A percentile compares a stretch with the other conserved stretches of the same genome.
phyloP scores from a whole-genome alignment of 2,888 invertebrate genomes.

The Pammene aurita region DNA sequence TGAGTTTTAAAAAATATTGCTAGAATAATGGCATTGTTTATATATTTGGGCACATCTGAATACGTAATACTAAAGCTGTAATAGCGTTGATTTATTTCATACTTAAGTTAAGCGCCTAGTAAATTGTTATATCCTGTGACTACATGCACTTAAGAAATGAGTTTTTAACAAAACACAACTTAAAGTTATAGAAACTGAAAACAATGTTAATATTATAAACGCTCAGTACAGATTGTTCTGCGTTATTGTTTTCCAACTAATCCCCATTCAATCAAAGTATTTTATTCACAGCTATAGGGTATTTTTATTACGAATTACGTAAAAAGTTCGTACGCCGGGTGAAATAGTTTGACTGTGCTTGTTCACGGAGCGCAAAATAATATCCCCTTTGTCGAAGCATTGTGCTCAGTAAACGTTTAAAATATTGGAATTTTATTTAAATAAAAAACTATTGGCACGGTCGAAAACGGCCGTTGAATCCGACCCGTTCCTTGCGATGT shows the following conservation, averaged over 20 bases:
- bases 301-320: slow-evolving; percentile 37
- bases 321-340: slow-evolving; percentile 24
- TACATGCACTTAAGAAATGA: slow-evolving; percentile 57
- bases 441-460: slow-evolving; percentile 64
- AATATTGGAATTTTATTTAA: slow-evolving; percentile 72
- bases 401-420: slow-evolving; percentile 60
- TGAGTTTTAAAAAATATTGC: too few species aligned
- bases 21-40: not conserved
- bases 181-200: not conserved
- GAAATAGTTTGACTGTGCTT: slow-evolving; percentile 41
- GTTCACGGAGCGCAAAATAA: slow-evolving; percentile 55
- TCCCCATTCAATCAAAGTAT: slow-evolving; percentile 8
- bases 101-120: slow-evolving; percentile 61
- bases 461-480: slow-evolving; percentile 43
- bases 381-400: slow-evolving; percentile 58
- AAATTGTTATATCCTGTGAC: slow-evolving; percentile 56
- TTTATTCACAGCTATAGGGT: slow-evolving; percentile 27
- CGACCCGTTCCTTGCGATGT: slow-evolving; percentile 41
- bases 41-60: slow-evolving; percentile 47
- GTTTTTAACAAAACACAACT: slow-evolving; percentile 51
- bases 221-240: slow-evolving; percentile 14
- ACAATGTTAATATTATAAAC: too few species aligned
- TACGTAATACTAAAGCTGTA: slow-evolving; percentile 59
- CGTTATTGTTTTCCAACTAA: too few species aligned
- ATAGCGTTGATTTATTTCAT: slow-evolving; percentile 64